Evolutionary conservation across 2,888 invertebrate genomes (phyloP).

Genomic region (Heliconius ethilla): DNA sequence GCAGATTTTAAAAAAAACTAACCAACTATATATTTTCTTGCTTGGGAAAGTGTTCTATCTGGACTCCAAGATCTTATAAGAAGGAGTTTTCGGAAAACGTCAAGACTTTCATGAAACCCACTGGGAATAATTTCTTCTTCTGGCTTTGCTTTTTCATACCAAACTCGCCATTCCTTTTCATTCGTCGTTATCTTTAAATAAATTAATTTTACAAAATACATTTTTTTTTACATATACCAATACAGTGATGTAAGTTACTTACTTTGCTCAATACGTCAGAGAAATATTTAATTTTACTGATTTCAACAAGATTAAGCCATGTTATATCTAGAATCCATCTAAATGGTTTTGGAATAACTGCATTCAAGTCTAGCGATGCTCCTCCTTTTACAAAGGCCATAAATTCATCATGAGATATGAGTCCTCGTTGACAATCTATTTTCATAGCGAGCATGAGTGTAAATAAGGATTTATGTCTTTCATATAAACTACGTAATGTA

Average conservation of each 20-base stretch:
- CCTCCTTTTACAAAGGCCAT: constrained; percentile 98
- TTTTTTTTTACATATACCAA: neutral
- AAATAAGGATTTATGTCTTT: constrained; percentile 95
- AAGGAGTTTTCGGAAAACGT: constrained; percentile 93
- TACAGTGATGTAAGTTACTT: constrained; percentile 42
- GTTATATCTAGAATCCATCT: constrained; percentile 97
- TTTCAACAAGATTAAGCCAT: constrained; percentile 97
- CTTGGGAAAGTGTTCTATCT: constrained; percentile 96
- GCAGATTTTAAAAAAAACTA: constrained; percentile 36
- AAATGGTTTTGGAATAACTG: constrained; percentile 95
- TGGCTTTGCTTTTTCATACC: constrained; percentile 96
- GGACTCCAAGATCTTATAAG: constrained; percentile 97
- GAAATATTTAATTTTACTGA: constrained; percentile 92
- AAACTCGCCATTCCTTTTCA: constrained; percentile 93
- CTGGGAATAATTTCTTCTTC: constrained; percentile 96
- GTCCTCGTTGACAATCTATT: constrained; percentile 92
- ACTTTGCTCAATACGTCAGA: constrained; percentile 89
- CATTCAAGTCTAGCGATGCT: constrained; percentile 95
- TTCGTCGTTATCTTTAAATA: constrained; percentile 86
- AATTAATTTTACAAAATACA: neutral
- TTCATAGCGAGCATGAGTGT: constrained; percentile 97
- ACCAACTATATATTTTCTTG: constrained; percentile 94
- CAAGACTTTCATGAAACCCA: constrained; percentile 91
- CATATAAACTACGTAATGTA: constrained; percentile 95
- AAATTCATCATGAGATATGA: constrained; percentile 94